These are phyloP conservation scores for Lagorchestes hirsutus DNA, from an alignment of 2,797 vertebrate genomes.

Conservation along the genomic window DNA sequence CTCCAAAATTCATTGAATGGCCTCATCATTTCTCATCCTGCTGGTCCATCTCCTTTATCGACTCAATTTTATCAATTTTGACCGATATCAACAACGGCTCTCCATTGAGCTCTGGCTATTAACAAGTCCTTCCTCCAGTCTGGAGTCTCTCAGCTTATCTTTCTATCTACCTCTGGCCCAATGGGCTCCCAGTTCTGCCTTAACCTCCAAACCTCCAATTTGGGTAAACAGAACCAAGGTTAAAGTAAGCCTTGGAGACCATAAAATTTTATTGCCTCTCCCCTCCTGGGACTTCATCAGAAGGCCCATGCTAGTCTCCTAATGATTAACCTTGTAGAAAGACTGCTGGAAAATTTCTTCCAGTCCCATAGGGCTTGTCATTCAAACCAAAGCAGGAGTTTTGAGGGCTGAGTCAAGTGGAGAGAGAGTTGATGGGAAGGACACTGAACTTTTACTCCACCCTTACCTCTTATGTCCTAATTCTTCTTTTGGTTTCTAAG, in stretches of 20 bases:
- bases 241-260: conserved; percentile 77
- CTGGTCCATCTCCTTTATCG: conserved; percentile 45
- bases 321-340: conserved; percentile 78
- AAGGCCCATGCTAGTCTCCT: conserved; percentile 58
- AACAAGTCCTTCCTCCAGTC: neutral
- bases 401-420: neutral
- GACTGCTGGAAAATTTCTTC: neutral
- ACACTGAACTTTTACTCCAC: neutral
- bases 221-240: conserved; percentile 84
- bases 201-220: conserved; percentile 69
- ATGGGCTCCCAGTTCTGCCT: neutral
- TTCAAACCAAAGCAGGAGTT: fast-evolving
- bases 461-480: neutral
- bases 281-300: neutral
- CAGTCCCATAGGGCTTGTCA: neutral
- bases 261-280: conserved; percentile 81
- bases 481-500: neutral
- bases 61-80: conserved; percentile 65
- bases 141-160: neutral
- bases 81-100: neutral
- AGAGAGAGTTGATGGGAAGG: neutral
- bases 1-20: neutral
- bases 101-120: neutral
- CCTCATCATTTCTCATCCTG: conserved; percentile 20
- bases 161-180: conserved; percentile 21